Base-by-base conservation (phyloP, 2,888 invertebrate species). In the Acanthosepion pharaonis region DNA sequence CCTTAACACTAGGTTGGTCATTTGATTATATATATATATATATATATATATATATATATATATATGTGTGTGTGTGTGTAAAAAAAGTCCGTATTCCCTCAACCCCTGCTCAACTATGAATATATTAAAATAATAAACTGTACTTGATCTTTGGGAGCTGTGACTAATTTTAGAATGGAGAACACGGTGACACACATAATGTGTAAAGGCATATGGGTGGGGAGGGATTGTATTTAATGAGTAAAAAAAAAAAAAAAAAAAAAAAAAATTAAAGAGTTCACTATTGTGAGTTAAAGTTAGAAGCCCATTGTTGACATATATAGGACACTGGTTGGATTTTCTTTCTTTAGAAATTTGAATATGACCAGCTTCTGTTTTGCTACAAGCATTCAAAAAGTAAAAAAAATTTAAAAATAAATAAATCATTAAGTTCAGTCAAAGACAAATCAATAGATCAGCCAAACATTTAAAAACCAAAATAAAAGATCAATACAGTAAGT, bases 161-260 rank as follows among this genome's bases (percentile, higher is more conserved):
- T 78, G 78, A 78, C 78, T 78, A 78, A 78, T 78, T 78, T 78
- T 78, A 6, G 78, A 78, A 78, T 78, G 78, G 78, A 78, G 78
- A 78, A n/a, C 15, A 78, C 11, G 15, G n/a, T 78, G 78, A 78
- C 78, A 78, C 78, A 78, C 78, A 78, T n/a, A 78, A n/a, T 33
- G n/a, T 3, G 3, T 15, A 78, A 11, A 0, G 28, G 78, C 42
- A 42, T 42, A 42, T 78, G 78, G 9, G 78, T 6, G 78, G n/a
- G 78, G 15, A 11, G 78, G 78, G n/a, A 2, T 9, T 33, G 4
- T 15, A n/a, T 78, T 78, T 78, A 78, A 78, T 78, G 78, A 78
- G 33, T 78, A n/a, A 78, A 78, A 78, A 78, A 78, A 64, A 64
- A 42, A 78, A 78, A 78, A 78, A 64, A 64, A 42, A 33, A 33